Evolutionary conservation across 1,140 invertebrate genomes (phyloP), one percentile per base, ranked within the genome.

Genomic region (Drosophila ambigua): DNA sequence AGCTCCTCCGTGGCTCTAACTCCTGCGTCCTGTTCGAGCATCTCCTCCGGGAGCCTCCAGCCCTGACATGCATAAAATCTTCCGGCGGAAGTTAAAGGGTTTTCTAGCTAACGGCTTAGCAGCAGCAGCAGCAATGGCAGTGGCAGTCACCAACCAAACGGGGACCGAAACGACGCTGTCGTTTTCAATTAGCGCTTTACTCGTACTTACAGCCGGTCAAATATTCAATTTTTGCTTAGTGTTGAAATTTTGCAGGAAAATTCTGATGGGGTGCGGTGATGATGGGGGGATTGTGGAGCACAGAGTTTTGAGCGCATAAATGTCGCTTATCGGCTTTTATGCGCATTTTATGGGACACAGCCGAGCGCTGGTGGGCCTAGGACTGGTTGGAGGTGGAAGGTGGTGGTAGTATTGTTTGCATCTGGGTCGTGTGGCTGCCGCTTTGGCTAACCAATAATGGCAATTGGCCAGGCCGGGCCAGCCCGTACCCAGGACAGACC

Each of bases 321-420:
- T 77, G 72, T 76, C 83, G 83, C 83, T 87, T 87, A 87, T 87
- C 83, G 83, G 83, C 83, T 82, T 85, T 87, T 87, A 82, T 85
- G 78, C 62, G 69, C 78, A 87, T 81, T 87, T 81, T 85, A 87
- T 82, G 82, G 71, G 74, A 23, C 75, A 54, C 6, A 31, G 41
- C 8, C 44, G 46, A 31, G 41, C 41, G 52, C 15, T 16, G 9
- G 31, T 48, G 53, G 24, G 45, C 43, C 45, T 54, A 31, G 52
- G 49, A 44, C 64, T 50, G 57, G 43, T 20, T 41, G 50, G 39
- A 28, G 26, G 51, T 11, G 28, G 49, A 44, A 28, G 26, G 51
- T 11, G 28, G 49, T 41, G 55, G 50, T 3, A 24, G 72, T 77
- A 84, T 85, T 85, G 82, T 85, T 85, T 85, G 82, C 83, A 87